These are phyloP conservation scores for Lepidostoma basale DNA, from an alignment of 1,140 invertebrate genomes.

Conservation along the genomic window DNA sequence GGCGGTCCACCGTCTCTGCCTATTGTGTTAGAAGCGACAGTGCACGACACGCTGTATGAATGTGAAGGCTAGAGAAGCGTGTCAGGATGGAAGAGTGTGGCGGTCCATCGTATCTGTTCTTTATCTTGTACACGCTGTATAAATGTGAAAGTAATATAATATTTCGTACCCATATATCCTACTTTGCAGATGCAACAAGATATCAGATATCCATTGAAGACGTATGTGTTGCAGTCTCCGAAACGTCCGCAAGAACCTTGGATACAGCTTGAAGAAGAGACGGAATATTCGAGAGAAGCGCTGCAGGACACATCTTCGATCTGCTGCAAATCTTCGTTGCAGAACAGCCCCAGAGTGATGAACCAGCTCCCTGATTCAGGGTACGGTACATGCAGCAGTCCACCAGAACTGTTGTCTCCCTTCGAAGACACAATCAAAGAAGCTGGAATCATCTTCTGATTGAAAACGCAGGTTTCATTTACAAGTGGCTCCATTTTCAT, in stretches of 20 bases:
- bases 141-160: background rate
- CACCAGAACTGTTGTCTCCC: conserved; percentile 50
- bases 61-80: too few relatives aligned
- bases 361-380: conserved; percentile 81
- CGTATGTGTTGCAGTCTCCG: conserved; percentile 73
- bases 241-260: conserved; percentile 68
- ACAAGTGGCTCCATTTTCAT: conserved; percentile 61
- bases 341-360: conserved; percentile 70
- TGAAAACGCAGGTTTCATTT: conserved; percentile 63
- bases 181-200: conserved; percentile 74
- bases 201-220: conserved; percentile 76
- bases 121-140: too few relatives aligned
- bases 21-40: background rate
- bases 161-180: conserved; percentile 67
- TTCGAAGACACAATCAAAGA: conserved; percentile 64
- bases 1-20: too few relatives aligned
- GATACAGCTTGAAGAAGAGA: conserved; percentile 71
- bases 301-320: conserved; percentile 52
- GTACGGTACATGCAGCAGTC: conserved; percentile 71
- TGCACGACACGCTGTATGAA: background rate
- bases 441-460: conserved; percentile 56
- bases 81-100: background rate
- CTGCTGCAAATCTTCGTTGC: conserved; percentile 49
- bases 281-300: conserved; percentile 62
- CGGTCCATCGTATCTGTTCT: too few relatives aligned